Evolutionary conservation across 2,797 vertebrate genomes (phyloP).

Genomic region (Eleutherodactylus coqui): DNA sequence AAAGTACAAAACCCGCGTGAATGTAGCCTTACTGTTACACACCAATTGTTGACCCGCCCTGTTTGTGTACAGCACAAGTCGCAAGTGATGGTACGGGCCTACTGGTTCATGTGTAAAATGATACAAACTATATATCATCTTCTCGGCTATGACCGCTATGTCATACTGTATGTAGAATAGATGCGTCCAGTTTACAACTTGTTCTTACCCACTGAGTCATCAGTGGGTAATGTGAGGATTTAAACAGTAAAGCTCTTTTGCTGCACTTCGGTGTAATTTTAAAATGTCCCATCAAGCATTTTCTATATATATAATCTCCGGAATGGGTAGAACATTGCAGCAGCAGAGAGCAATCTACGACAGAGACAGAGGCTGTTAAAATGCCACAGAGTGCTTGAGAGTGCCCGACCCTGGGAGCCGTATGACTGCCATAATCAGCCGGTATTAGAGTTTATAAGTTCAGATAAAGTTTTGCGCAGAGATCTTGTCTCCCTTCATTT

Average conservation of each 20-base stretch:
- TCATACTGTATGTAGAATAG: too few species aligned
- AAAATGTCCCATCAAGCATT: background rate
- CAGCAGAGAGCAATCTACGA: background rate
- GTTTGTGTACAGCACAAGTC: too few species aligned
- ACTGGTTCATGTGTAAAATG: too few species aligned
- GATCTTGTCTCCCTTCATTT: slow-evolving; percentile 8
- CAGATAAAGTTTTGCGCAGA: slow-evolving; percentile 29
- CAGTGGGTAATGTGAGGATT: background rate
- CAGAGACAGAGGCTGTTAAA: background rate
- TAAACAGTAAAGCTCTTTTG: background rate
- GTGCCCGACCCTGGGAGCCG: background rate
- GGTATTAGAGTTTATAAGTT: background rate
- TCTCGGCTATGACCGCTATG: too few species aligned
- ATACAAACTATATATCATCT: too few species aligned
- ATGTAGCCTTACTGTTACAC: too few species aligned
- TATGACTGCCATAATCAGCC: background rate
- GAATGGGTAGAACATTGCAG: background rate
- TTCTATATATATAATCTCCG: background rate
- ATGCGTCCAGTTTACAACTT: background rate
- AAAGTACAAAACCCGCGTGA: too few species aligned
- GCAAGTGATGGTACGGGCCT: too few species aligned
- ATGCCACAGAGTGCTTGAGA: background rate
- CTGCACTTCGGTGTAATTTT: background rate
- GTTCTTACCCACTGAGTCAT: background rate
- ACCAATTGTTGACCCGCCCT: too few species aligned